Base-by-base conservation (phyloP, 2,888 invertebrate species). In the Eueremaeus valkanovi region DNA sequence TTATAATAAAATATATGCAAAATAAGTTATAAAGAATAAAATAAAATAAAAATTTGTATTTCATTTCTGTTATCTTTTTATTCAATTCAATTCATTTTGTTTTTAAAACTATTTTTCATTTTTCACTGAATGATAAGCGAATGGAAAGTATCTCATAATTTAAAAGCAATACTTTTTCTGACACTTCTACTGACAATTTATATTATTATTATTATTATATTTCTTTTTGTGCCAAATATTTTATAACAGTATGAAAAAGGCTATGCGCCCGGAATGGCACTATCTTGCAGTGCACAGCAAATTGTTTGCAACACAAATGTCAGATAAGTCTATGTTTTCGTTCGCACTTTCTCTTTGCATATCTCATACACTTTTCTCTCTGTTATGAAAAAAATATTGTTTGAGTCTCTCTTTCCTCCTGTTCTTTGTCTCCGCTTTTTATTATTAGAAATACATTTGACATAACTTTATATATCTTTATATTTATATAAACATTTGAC, bases 371-470 rank as follows among this genome's bases (percentile, higher is more conserved):
- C 16, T 49, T 49, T 49, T n/a, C 5, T 6, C 6, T 49, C 21
- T 55, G n/a, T n/a, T n/a, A n/a, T n/a, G n/a, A n/a, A n/a, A n/a
- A n/a, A n/a, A n/a, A n/a, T n/a, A n/a, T n/a, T n/a, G 49, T 49
- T 49, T n/a, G 18, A 49, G 18, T 49, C n/a, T n/a, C n/a, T n/a
- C n/a, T n/a, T n/a, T n/a, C n/a, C n/a, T n/a, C n/a, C n/a, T n/a
- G 29, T 61, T 31, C 5, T 31, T 61, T 61, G 27, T 29, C 58
- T 61, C 11, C n/a, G 6, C 13, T 66, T 66, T 66, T 21, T 66
- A 21, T 66, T 66, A 36, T 66, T 36, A 66, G 66, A 36, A 66
- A 66, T 36, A 36, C 58, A 58, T 58, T 24, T 58, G 24, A 29
- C 58, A 58, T 27, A 58, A 3, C 3, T 58, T 49, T 49, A n/a